These are phyloP conservation scores for Pluvianellus socialis DNA, from an alignment of 2,113 vertebrate genomes.

Conservation along the genomic window DNA sequence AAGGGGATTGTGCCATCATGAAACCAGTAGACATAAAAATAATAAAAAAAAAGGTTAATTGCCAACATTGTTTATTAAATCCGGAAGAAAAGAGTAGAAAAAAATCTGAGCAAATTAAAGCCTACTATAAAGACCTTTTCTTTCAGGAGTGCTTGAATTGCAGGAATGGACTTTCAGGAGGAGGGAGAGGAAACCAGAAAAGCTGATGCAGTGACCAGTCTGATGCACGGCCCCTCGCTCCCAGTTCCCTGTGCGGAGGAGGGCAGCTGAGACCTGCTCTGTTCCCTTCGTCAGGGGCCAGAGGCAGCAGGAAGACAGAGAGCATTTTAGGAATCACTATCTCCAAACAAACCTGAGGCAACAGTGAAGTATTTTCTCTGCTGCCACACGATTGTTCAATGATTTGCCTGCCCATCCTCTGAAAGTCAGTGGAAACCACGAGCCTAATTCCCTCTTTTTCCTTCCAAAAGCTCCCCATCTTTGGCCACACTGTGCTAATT, in stretches of 20 bases:
- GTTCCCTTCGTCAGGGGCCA: neutral
- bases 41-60: neutral
- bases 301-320: neutral
- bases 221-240: neutral
- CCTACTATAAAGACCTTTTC: neutral
- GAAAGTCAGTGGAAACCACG: neutral
- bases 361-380: neutral
- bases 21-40: neutral
- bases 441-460: neutral
- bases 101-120: neutral
- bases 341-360: neutral
- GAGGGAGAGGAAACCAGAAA: neutral
- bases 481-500: rapidly evolving
- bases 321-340: neutral
- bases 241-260: rapidly evolving
- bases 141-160: neutral
- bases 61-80: neutral
- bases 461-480: neutral
- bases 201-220: neutral
- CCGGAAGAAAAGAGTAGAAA: neutral
- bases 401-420: neutral
- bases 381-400: neutral
- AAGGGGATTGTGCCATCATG: neutral
- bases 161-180: neutral
- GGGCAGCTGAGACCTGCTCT: neutral